These are phyloP conservation scores for Notospermus geniculatus DNA, from an alignment of 1,140 invertebrate species.

Conservation along the genomic window DNA sequence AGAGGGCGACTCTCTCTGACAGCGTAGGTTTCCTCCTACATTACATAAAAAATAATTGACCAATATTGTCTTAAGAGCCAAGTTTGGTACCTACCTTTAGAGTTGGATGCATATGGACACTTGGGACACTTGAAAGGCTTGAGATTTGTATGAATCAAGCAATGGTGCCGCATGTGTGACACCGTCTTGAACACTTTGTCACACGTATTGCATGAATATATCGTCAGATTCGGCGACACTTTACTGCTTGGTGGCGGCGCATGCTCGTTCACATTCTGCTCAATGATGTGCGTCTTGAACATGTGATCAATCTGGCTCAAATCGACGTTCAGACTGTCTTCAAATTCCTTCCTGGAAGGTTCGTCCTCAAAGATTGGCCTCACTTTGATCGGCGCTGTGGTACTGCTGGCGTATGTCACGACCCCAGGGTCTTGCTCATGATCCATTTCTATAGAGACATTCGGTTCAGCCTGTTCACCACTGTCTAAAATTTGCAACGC, in stretches of 20 bases:
- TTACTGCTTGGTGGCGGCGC: slow-evolving; percentile 26
- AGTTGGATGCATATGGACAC: slow-evolving; percentile 50
- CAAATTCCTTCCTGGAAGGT: slow-evolving; percentile 44
- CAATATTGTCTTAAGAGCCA: too few species aligned
- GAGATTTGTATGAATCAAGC: slow-evolving; percentile 52
- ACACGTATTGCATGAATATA: slow-evolving; percentile 53
- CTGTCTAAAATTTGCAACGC: neutral
- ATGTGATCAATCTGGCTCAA: slow-evolving; percentile 44
- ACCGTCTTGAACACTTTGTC: slow-evolving; percentile 54
- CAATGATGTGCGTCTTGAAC: slow-evolving; percentile 45
- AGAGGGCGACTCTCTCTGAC: too few species aligned
- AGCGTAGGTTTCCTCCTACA: too few species aligned
- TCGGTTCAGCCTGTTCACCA: slow-evolving; percentile 10
- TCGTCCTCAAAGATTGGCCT: slow-evolving; percentile 44
- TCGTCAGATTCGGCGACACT: slow-evolving; percentile 28
- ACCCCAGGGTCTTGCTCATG: neutral
- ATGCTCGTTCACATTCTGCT: slow-evolving; percentile 48
- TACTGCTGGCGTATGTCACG: neutral
- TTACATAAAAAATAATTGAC: too few species aligned
- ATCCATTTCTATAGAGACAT: neutral
- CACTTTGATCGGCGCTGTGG: neutral
- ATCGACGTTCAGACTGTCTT: slow-evolving; percentile 45
- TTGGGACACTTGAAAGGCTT: slow-evolving; percentile 54
- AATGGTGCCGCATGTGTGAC: slow-evolving; percentile 54
- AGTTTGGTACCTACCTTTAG: slow-evolving; percentile 53